Conservation (phyloP, 2,797 vertebrate genomes). For the Gila robusta region DNA sequence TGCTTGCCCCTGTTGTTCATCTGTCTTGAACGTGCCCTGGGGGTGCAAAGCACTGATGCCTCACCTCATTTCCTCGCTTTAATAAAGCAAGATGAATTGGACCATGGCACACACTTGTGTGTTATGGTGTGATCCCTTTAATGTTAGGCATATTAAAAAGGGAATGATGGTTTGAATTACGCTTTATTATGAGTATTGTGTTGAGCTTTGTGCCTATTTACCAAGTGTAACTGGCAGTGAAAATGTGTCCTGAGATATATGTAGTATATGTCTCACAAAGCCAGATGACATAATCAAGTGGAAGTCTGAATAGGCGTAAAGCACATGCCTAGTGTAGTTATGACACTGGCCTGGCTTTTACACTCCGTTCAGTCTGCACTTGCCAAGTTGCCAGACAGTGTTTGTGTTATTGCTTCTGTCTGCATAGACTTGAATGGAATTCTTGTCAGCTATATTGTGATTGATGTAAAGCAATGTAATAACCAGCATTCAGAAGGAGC, state of each 20-base stretch:
- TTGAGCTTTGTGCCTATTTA: slow-evolving; percentile 32
- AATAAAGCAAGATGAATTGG: slow-evolving; percentile 64
- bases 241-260: slow-evolving; percentile 42
- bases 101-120: slow-evolving; percentile 48
- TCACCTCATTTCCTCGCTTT: slow-evolving; percentile 64
- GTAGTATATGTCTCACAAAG: slow-evolving; percentile 38
- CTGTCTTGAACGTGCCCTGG: slow-evolving; percentile 56
- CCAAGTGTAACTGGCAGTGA: slow-evolving; percentile 30
- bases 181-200: slow-evolving; percentile 32
- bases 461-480: neutral
- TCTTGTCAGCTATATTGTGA: neutral
- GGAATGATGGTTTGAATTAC: slow-evolving; percentile 34
- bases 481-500: neutral
- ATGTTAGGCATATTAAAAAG: slow-evolving; percentile 45
- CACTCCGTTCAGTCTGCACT: neutral
- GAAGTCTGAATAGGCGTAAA: slow-evolving; percentile 22
- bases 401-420: neutral
- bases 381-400: neutral
- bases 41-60: slow-evolving; percentile 61
- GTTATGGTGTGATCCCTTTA: slow-evolving; percentile 53
- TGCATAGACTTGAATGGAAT: neutral
- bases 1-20: slow-evolving; percentile 63
- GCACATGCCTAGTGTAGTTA: slow-evolving; percentile 31
- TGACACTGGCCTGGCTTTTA: slow-evolving; percentile 9
- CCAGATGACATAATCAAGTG: slow-evolving; percentile 48